Percentiles rank a stretch among this genome's conserved stretches.
Evolutionary conservation across 2,797 vertebrate genomes (phyloP).

Genomic region (Brachymystax lenok): DNA sequence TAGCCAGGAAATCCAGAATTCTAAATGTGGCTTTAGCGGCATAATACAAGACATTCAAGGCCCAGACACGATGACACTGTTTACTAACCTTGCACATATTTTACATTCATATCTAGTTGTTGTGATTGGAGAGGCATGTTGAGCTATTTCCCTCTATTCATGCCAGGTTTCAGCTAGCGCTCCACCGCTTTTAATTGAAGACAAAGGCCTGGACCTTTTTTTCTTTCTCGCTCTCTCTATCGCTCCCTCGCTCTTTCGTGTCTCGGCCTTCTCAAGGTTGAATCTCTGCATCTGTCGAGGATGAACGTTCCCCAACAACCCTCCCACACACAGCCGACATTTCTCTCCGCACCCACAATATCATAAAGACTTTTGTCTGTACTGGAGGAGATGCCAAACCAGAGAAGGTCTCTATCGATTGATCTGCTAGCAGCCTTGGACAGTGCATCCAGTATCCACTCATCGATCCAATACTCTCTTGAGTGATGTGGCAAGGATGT

Average conservation of each 20-base stretch:
- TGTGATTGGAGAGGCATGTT: neutral
- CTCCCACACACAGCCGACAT: constrained; percentile 7
- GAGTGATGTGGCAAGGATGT: neutral
- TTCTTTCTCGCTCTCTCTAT: constrained; percentile 2
- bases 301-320: constrained; percentile 22
- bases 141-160: constrained; percentile 12
- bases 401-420: neutral
- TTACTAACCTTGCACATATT: constrained; percentile 26
- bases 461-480: constrained; percentile 9
- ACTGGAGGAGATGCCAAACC: neutral
- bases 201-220: constrained; percentile 18
- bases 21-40: neutral
- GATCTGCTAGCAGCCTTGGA: constrained; percentile 17
- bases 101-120: constrained; percentile 14
- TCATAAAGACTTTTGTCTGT: constrained; percentile 12
- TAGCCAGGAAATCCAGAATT: neutral
- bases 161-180: constrained; percentile 10
- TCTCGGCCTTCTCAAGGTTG: constrained; percentile 22
- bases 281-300: neutral
- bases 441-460: neutral
- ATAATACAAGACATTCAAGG: neutral
- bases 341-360: neutral
- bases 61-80: constrained; percentile 10
- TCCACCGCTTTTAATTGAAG: constrained; percentile 23
- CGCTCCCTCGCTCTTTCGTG: neutral